These are phyloP conservation scores for Luffia ferchaultella DNA, from an alignment of 2,888 invertebrate species.

Conservation along the genomic window DNA sequence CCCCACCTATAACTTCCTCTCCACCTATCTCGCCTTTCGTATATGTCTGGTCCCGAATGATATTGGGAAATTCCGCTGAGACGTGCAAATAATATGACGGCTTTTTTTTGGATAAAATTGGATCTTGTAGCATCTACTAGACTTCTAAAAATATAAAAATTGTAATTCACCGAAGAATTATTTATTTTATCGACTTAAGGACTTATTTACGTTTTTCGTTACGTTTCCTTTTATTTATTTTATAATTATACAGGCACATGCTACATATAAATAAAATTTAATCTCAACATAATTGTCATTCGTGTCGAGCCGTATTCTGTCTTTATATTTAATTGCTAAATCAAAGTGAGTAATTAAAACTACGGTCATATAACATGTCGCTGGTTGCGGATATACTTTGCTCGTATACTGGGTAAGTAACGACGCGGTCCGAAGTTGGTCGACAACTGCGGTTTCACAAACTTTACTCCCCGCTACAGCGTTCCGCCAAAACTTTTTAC, in stretches of 20 bases:
- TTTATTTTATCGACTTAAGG: too few relatives aligned
- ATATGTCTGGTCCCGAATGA: slow-evolving; percentile 18
- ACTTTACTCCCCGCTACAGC: slow-evolving; percentile 5
- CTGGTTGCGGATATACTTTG: not conserved
- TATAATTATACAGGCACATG: too few relatives aligned
- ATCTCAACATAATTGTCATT: too few relatives aligned
- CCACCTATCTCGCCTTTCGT: too few relatives aligned
- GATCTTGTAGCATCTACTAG: too few relatives aligned
- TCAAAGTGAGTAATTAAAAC: not conserved
- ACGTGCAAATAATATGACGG: not conserved
- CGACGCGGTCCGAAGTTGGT: not conserved
- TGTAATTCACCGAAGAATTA: too few relatives aligned
- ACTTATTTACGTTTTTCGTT: too few relatives aligned
- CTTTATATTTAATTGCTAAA: too few relatives aligned
- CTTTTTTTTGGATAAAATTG: not conserved
- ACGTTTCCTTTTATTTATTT: too few relatives aligned
- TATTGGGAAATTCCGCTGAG: slow-evolving; percentile 18
- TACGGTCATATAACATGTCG: not conserved
- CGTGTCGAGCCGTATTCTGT: too few relatives aligned
- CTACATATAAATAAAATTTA: too few relatives aligned
- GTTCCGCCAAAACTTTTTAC: slow-evolving; percentile 7
- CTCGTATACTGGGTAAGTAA: not conserved
- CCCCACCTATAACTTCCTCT: slow-evolving; percentile 12
- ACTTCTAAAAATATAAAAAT: too few relatives aligned
- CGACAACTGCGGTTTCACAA: not conserved